Percentiles rank a stretch among this genome's conserved stretches.
These are phyloP conservation scores for Peromyscus polionotus DNA, from an alignment of 2,113 vertebrate genomes.

Conservation along the genomic window DNA sequence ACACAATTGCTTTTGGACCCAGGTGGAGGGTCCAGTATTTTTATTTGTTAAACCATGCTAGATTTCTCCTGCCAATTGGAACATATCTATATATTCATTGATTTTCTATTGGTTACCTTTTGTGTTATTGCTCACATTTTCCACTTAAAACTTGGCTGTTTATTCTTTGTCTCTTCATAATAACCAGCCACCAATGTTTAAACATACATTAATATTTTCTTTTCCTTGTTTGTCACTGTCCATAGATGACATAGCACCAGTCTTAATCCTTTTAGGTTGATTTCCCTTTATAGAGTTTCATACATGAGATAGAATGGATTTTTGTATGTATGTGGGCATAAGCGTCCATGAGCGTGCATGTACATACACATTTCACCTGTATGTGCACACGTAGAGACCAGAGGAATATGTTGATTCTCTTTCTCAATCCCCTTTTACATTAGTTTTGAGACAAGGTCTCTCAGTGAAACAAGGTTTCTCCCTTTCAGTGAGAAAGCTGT, in stretches of 20 bases:
- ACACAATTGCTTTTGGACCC: background rate
- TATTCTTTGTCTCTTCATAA: background rate
- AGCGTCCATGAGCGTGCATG: too few relatives aligned
- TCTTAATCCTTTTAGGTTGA: background rate
- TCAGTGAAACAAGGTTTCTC: background rate
- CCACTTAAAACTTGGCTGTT: background rate
- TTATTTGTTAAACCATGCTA: background rate
- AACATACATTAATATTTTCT: background rate
- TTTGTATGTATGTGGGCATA: background rate
- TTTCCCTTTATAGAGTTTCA: background rate
- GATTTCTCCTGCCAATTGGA: background rate
- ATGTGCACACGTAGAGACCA: too few relatives aligned
- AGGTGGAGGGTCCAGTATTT: background rate
- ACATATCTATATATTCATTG: background rate
- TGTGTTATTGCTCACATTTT: background rate
- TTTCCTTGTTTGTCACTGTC: background rate
- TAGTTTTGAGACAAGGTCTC: background rate
- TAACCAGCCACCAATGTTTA: background rate
- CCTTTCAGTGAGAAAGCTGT: background rate
- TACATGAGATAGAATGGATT: background rate
- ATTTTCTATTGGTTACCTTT: background rate
- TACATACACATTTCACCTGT: background rate
- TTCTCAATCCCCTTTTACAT: background rate
- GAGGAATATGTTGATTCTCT: too few relatives aligned
- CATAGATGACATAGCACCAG: background rate